phyloP scores from a whole-genome alignment of 2,888 invertebrate species.

The Melinaea marsaeus region DNA sequence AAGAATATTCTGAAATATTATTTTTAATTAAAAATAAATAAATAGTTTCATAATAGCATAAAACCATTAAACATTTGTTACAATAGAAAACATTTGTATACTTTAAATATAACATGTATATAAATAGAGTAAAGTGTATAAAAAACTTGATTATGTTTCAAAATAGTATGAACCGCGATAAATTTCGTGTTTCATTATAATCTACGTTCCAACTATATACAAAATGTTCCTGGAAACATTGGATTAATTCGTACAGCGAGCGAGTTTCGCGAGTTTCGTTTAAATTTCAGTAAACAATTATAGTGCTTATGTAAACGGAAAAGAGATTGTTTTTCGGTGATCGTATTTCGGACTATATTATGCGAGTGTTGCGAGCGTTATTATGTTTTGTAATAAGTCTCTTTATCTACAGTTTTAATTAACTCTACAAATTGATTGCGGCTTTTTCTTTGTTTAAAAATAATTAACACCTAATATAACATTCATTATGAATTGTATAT shows the following conservation, averaged over 20 bases:
- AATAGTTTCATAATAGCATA: too few species aligned
- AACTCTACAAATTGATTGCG: conserved; percentile 27
- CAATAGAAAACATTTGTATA: background rate
- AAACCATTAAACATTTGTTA: too few species aligned
- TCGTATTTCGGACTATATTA: conserved; percentile 13
- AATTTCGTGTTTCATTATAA: conserved; percentile 4
- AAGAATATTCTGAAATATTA: too few species aligned
- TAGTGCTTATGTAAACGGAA: background rate
- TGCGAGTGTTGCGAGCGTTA: conserved; percentile 10
- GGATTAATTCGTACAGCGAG: conserved; percentile 23
- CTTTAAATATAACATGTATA: background rate
- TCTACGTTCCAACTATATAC: conserved; percentile 13
- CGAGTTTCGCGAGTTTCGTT: conserved; percentile 10
- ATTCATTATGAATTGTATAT: background rate
- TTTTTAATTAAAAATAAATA: too few species aligned
- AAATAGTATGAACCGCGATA: background rate
- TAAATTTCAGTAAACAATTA: conserved; percentile 12
- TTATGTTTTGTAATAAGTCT: conserved; percentile 26
- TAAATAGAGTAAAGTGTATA: background rate
- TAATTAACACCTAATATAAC: conserved; percentile 5
- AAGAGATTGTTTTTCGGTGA: conserved; percentile 13
- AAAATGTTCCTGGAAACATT: conserved; percentile 20
- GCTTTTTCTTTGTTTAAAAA: conserved; percentile 16
- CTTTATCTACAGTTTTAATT: conserved; percentile 32
- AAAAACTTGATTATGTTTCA: background rate